These are phyloP conservation scores for Vireo altiloquus DNA, from an alignment of 2,113 vertebrate species.

Conservation along the genomic window DNA sequence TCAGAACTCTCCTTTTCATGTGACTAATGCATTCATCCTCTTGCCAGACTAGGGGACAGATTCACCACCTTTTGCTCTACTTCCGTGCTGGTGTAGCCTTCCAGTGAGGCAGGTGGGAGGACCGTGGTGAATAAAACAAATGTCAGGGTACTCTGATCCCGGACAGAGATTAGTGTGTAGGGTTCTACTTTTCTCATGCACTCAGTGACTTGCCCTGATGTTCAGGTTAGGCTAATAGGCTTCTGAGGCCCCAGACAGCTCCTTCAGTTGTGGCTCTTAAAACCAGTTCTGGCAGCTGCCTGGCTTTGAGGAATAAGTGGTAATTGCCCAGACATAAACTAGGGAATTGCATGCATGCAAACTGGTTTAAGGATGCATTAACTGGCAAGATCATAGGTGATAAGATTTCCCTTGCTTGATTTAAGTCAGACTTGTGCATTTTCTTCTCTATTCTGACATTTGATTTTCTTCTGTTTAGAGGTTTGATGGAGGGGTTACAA, in stretches of 20 bases:
- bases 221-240: slow-evolving; percentile 28
- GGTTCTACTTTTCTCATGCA: not conserved
- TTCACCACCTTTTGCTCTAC: not conserved
- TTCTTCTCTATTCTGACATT: not conserved
- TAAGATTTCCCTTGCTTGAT: not conserved
- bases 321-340: slow-evolving; percentile 11
- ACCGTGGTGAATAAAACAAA: not conserved
- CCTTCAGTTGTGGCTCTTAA: slow-evolving; percentile 31
- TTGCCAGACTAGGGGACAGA: not conserved
- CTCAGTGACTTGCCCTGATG: not conserved
- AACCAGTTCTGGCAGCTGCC: slow-evolving; percentile 49
- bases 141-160: not conserved
- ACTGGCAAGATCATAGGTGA: not conserved
- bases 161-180: not conserved
- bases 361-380: not conserved
- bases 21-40: not conserved
- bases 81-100: not conserved
- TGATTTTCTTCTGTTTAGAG: not conserved
- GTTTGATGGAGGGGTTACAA: not conserved
- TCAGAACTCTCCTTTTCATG: not conserved
- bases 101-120: not conserved
- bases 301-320: not conserved
- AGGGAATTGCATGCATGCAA: not conserved
- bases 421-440: not conserved
- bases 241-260: not conserved